Percentiles rank a stretch among this genome's conserved stretches.
phyloP scores from a whole-genome alignment of 2,888 invertebrate species.

The Noctua comes region DNA sequence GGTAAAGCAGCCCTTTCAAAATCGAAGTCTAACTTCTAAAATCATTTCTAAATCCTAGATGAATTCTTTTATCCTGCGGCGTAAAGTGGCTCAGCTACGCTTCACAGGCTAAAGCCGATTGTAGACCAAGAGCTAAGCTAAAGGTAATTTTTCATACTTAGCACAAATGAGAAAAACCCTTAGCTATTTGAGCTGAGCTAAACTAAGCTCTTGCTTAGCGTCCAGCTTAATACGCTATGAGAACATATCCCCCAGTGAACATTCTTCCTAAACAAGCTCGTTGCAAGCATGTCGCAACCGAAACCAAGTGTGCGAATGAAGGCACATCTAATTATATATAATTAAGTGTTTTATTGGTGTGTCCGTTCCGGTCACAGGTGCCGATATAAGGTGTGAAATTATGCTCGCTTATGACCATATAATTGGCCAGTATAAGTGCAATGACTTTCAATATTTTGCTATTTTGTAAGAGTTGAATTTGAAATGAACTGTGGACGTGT shows the following conservation, averaged over 20 bases:
- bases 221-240: background rate
- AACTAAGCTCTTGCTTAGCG: background rate
- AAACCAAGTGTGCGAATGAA: slow-evolving; percentile 37
- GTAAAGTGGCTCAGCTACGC: background rate
- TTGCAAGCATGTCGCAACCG: slow-evolving; percentile 19
- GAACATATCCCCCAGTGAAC: slow-evolving; percentile 1
- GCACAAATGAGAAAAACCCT: background rate
- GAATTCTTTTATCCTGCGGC: background rate
- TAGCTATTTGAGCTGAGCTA: background rate
- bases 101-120: background rate
- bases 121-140: background rate
- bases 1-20: background rate
- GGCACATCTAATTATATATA: slow-evolving; percentile 63
- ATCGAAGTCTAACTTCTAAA: background rate
- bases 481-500: slow-evolving; percentile 7
- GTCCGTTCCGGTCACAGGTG: slow-evolving; percentile 35
- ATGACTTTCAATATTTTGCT: slow-evolving; percentile 48
- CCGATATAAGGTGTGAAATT: slow-evolving; percentile 62
- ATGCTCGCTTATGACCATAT: slow-evolving; percentile 49
- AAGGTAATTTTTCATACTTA: background rate
- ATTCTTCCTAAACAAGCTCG: slow-evolving; percentile 23
- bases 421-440: slow-evolving; percentile 49
- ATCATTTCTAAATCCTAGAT: background rate
- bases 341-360: slow-evolving; percentile 64
- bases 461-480: slow-evolving; percentile 45